These are phyloP conservation scores for Procambarus virginalis DNA, from an alignment of 1,140 invertebrate species.

Conservation along the genomic window DNA sequence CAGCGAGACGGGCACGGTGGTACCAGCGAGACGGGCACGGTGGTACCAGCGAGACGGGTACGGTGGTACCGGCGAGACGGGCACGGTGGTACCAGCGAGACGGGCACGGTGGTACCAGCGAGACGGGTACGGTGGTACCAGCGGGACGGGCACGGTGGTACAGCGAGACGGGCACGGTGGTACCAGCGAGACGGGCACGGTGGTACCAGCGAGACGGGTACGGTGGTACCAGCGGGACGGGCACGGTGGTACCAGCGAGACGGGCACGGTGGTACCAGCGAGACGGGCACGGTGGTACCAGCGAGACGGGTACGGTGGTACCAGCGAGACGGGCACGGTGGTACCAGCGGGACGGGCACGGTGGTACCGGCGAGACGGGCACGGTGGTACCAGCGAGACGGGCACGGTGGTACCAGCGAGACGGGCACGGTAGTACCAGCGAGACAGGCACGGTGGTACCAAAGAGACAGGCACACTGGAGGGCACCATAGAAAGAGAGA, in stretches of 20 bases:
- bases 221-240: no score
- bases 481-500: no score
- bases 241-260: not conserved
- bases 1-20: no score
- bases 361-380: no score
- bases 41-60: not conserved
- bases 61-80: not conserved
- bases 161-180: no score
- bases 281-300: not conserved
- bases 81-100: not conserved
- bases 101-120: no score
- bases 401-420: not conserved
- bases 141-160: not conserved
- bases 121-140: not conserved
- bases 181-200: conserved; percentile 1
- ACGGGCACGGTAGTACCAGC: not conserved
- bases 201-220: not conserved
- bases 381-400: not conserved
- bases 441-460: no score
- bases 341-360: not conserved
- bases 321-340: conserved; percentile 1
- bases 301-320: no score
- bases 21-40: no score
- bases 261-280: not conserved
- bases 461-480: no score